phyloP scores from a whole-genome alignment of 2,113 vertebrate genomes.

The Myotis brandtii region DNA sequence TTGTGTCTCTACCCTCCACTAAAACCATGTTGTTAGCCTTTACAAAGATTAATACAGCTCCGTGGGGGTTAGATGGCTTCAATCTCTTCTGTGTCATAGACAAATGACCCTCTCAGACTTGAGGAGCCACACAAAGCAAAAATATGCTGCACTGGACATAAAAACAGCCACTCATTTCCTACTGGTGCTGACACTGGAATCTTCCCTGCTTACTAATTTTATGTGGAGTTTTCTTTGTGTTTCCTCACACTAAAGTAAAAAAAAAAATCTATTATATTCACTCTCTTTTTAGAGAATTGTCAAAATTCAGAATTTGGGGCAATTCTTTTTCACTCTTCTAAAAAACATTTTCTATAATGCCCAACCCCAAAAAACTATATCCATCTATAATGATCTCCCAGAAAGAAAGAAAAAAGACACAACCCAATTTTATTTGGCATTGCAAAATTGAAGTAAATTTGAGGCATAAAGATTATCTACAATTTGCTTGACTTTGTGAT shows the following conservation, averaged over 20 bases:
- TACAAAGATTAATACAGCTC: background rate
- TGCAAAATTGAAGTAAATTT: background rate
- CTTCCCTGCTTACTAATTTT: background rate
- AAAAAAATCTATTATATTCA: background rate
- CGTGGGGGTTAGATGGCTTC: background rate
- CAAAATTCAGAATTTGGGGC: background rate
- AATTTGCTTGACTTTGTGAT: conserved; percentile 15
- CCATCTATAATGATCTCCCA: background rate
- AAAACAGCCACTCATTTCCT: background rate
- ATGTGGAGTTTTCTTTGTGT: background rate
- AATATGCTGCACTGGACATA: background rate
- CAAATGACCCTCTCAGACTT: background rate
- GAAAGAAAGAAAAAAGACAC: background rate
- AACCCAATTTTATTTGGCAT: background rate
- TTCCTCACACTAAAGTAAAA: background rate
- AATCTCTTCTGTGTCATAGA: background rate
- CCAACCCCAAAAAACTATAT: background rate
- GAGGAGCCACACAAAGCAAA: background rate
- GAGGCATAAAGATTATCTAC: background rate
- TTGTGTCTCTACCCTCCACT: background rate
- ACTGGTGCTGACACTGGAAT: background rate
- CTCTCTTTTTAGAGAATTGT: background rate
- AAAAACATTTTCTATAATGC: background rate
- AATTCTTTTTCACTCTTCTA: background rate
- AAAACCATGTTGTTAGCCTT: background rate